Evolutionary conservation across 2,113 vertebrate genomes (phyloP).

Genomic region (Chamaetylas fuelleborni): DNA sequence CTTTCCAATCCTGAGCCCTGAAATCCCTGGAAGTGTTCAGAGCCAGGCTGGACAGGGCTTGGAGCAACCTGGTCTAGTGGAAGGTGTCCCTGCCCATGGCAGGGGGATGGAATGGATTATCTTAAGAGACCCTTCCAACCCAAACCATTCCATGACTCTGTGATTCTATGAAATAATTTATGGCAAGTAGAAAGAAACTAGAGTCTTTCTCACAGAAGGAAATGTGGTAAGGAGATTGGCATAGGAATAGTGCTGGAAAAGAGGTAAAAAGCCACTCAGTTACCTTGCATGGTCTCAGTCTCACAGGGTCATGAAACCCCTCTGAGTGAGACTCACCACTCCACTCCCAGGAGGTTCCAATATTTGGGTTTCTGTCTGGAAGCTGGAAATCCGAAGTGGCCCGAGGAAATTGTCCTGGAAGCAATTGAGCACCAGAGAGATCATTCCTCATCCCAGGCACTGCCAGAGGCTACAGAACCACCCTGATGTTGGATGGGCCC

Average conservation of each 20-base stretch:
- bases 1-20: neutral
- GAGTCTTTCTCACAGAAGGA: neutral
- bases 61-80: neutral
- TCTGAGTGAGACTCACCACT: conserved; percentile 61
- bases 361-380: conserved; percentile 24
- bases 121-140: neutral
- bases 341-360: conserved; percentile 79
- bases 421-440: neutral
- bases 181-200: neutral
- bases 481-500: neutral
- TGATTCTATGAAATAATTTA: neutral
- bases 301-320: neutral
- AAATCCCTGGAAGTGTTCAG: neutral
- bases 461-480: fast-evolving
- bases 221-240: neutral
- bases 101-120: neutral
- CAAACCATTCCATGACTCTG: neutral
- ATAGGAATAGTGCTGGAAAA: neutral
- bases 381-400: neutral
- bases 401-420: conserved; percentile 38
- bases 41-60: neutral
- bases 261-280: neutral
- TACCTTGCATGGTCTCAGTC: conserved; percentile 78
- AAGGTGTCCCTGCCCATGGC: neutral
- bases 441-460: neutral